phyloP scores from a whole-genome alignment of 2,888 invertebrate species.

The Abrostola triplasia region DNA sequence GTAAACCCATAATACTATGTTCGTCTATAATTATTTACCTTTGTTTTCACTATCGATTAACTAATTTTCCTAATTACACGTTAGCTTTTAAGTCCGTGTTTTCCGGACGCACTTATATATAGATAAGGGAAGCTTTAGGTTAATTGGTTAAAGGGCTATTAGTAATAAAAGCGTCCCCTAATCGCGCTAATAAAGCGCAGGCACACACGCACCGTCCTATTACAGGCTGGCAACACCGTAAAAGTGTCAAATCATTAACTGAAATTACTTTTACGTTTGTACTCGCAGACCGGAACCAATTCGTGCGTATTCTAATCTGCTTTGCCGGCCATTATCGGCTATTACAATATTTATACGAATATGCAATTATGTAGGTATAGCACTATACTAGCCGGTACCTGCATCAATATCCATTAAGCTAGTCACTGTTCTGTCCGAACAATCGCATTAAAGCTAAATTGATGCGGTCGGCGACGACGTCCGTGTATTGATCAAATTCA shows the following conservation, averaged over 20 bases:
- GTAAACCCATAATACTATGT: background rate
- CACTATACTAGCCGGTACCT: slow-evolving; percentile 29
- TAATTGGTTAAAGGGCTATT: slow-evolving; percentile 74
- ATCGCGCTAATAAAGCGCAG: slow-evolving; percentile 73
- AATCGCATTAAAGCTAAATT: slow-evolving; percentile 70
- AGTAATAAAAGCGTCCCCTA: slow-evolving; percentile 75
- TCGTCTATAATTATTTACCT: background rate
- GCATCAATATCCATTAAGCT: slow-evolving; percentile 63
- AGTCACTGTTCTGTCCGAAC: slow-evolving; percentile 62
- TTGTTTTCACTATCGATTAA: slow-evolving; percentile 31
- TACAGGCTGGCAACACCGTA: slow-evolving; percentile 70
- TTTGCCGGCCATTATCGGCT: background rate
- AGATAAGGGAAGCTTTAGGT: slow-evolving; percentile 61
- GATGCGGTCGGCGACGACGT: slow-evolving; percentile 58
- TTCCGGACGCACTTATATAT: slow-evolving; percentile 35
- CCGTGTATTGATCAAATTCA: slow-evolving; percentile 63
- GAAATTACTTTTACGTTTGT: slow-evolving; percentile 74
- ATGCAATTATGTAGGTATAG: slow-evolving; percentile 29
- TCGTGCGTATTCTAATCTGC: slow-evolving; percentile 14
- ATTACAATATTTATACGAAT: slow-evolving; percentile 29
- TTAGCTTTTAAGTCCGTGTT: slow-evolving; percentile 34
- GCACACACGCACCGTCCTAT: slow-evolving; percentile 64
- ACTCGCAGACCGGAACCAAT: slow-evolving; percentile 50
- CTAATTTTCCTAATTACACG: slow-evolving; percentile 47
- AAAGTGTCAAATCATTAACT: slow-evolving; percentile 81